Base-by-base conservation (phyloP, 2,113 vertebrate genomes). In the Nymphicus hollandicus region DNA sequence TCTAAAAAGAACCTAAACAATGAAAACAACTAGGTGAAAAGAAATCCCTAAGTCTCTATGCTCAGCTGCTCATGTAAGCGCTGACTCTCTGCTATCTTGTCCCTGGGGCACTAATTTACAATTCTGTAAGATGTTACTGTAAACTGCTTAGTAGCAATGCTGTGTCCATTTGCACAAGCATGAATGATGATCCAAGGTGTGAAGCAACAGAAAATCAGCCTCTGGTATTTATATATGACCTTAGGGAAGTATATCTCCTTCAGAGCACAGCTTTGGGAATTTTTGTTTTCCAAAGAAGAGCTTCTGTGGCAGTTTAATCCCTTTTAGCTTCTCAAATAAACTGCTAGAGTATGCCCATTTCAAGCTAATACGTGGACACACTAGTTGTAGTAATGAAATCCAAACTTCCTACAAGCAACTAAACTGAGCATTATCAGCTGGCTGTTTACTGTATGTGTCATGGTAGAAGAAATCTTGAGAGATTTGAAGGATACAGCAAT, bases 131-230 rank as follows among this genome's bases (percentile, higher is more conserved):
- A 86, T 81, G 68, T 39, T 95, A 49, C 73, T 89, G 74, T 80
- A 95, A 95, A 94, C 81, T 96, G 95, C 89, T 92, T 95, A 91
- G 91, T 94, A 95, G 93, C 86, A 96, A 89, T 56, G 69, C 90
- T 92, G 17, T 79, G 76, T 83, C 95, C 95, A 90, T 94, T 96
- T 91, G 52, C 50, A 92, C 82, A 91, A 91, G 71, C 92, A 83
- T 88, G 86, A 96, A 90, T 89, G 85, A 96, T 91, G 89, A 91
- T 85, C 43, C 79, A 90, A 91, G 72, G 82, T 88, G 80, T 53
- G 83, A 94, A 90, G 92, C 27, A 92, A 90, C 22, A 71, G 70
- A 80, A 91, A 85, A 91, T 66, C 84, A 88, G 64, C 33, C 61
- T 88, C 80, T 71, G 50, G 69, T 86, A 90, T 71, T 92, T 90